phyloP scores from a whole-genome alignment of 2,113 vertebrate species.

The Polyodon spathula region DNA sequence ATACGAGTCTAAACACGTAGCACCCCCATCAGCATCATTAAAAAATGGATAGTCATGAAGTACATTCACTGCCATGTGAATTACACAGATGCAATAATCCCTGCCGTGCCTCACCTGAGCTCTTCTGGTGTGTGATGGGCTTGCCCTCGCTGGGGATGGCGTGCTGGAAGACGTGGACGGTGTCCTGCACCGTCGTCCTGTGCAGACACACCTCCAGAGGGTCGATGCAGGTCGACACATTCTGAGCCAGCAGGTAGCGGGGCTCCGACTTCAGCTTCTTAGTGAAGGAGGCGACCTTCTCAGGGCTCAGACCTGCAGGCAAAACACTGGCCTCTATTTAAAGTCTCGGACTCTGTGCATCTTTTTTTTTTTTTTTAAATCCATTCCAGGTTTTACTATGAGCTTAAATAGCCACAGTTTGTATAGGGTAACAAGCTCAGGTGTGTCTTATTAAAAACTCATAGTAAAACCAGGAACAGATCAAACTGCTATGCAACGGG shows the following conservation, averaged over 20 bases:
- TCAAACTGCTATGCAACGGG: no score
- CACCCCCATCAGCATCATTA: no score
- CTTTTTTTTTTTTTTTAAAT: no score
- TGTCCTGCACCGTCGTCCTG: constrained; percentile 78
- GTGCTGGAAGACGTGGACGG: constrained; percentile 85
- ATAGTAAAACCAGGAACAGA: no score
- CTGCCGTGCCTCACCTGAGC: constrained; percentile 62
- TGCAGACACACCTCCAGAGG: constrained; percentile 83
- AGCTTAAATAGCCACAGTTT: no score
- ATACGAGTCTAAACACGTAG: no score
- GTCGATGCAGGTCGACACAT: constrained; percentile 81
- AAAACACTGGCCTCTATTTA: no score
- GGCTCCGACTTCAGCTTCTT: constrained; percentile 72
- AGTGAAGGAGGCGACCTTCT: constrained; percentile 65
- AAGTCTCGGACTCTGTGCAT: no score
- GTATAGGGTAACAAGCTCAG: no score
- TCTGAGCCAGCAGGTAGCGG: constrained; percentile 82
- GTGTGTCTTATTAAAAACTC: no score
- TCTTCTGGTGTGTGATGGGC: constrained; percentile 95
- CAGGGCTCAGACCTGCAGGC: constrained; percentile 65
- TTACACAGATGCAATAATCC: background rate
- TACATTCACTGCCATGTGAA: background rate
- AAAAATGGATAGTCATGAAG: no score
- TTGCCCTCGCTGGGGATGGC: constrained; percentile 86
- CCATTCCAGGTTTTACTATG: no score